A percentile compares a stretch with the other conserved stretches of the same genome.
Evolutionary conservation across 2,888 invertebrate species (phyloP).

Genomic region (Unio delphinus): DNA sequence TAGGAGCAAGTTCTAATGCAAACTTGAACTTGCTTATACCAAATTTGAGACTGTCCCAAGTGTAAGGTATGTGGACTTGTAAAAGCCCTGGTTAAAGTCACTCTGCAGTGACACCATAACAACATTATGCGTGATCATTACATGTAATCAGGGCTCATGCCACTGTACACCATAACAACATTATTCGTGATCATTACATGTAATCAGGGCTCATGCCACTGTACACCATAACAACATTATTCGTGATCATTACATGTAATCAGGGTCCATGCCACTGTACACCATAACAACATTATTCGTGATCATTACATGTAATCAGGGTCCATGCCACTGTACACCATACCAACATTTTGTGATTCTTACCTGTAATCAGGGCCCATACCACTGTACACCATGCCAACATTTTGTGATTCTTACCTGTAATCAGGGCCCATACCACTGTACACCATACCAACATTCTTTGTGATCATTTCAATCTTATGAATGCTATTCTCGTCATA

Average conservation of each 20-base stretch:
- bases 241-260: conserved; percentile 80
- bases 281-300: conserved; percentile 97
- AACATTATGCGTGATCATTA: conserved; percentile 87
- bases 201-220: conserved; percentile 81
- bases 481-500: conserved; percentile 97
- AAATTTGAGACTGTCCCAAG: no score
- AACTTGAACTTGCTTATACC: no score
- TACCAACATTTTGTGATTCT: conserved; percentile 95
- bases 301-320: conserved; percentile 81
- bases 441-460: conserved; percentile 98
- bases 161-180: conserved; percentile 97
- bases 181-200: conserved; percentile 86
- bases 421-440: conserved; percentile 81
- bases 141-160: conserved; percentile 77
- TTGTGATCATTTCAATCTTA: conserved; percentile 96
- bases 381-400: conserved; percentile 97
- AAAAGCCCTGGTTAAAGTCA: no score
- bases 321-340: conserved; percentile 91
- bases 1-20: no score
- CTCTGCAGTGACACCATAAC: conserved; percentile 82
- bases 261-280: conserved; percentile 85
- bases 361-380: conserved; percentile 76
- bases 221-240: conserved; percentile 97
- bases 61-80: no score
- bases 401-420: conserved; percentile 77